phyloP scores from a whole-genome alignment of 2,797 vertebrate species.

The Tangara arthus region DNA sequence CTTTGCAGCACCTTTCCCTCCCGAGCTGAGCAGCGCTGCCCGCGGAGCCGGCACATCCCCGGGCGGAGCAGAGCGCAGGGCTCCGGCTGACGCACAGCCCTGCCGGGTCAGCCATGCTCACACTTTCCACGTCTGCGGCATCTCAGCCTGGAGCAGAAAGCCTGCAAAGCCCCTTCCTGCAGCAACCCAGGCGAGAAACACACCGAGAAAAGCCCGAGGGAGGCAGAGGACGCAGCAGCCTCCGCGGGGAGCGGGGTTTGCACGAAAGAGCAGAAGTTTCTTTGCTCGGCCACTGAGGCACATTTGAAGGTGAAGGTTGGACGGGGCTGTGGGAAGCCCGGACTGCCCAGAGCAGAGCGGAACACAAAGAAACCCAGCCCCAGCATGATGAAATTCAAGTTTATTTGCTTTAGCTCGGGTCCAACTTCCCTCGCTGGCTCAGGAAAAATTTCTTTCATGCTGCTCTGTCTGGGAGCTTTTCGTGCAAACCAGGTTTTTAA shows the following conservation, averaged over 20 bases:
- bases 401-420: neutral
- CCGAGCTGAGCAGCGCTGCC: neutral
- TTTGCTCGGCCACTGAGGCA: neutral
- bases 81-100: neutral
- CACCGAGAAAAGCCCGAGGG: neutral
- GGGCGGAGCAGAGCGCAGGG: neutral
- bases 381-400: neutral
- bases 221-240: neutral
- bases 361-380: slow-evolving; percentile 22
- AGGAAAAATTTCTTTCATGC: neutral
- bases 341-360: neutral
- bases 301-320: neutral
- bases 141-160: neutral
- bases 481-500: neutral
- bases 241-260: neutral
- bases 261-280: neutral
- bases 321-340: neutral
- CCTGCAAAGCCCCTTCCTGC: neutral
- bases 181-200: neutral
- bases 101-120: neutral
- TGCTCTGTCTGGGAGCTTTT: neutral
- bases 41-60: neutral
- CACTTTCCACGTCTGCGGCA: neutral
- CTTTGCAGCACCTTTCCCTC: neutral
- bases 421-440: neutral